phyloP scores from a whole-genome alignment of 2,888 invertebrate genomes.

The Ichneumoninae sp. region DNA sequence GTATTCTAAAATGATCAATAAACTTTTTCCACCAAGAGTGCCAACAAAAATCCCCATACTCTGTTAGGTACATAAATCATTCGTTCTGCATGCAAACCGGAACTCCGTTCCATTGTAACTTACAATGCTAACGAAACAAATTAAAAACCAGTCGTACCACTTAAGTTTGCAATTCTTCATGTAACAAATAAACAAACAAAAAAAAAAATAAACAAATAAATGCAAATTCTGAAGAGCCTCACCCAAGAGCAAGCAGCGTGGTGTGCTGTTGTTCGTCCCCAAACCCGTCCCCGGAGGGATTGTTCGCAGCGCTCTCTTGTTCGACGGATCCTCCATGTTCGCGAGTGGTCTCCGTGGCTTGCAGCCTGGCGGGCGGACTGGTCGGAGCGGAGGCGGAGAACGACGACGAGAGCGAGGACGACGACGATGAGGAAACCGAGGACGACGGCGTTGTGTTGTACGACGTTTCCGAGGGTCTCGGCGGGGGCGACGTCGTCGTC shows the following conservation, averaged over 20 bases:
- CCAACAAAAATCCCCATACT: background rate
- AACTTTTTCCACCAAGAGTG: background rate
- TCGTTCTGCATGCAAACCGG: too few species aligned
- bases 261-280: slow-evolving; percentile 63
- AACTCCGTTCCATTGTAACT: too few species aligned
- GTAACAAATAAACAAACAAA: background rate
- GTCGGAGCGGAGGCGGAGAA: slow-evolving; percentile 78
- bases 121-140: background rate
- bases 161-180: background rate
- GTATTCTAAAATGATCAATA: background rate
- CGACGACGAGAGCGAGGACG: slow-evolving; percentile 75
- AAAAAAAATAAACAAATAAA: background rate
- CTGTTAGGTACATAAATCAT: background rate
- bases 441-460: slow-evolving; percentile 78
- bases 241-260: slow-evolving; percentile 63
- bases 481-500: slow-evolving; percentile 5
- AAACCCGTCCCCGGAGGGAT: slow-evolving; percentile 26
- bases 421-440: slow-evolving; percentile 70
- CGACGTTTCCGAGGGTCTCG: slow-evolving; percentile 62
- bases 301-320: slow-evolving; percentile 1
- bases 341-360: slow-evolving; percentile 50
- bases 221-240: background rate
- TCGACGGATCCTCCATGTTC: slow-evolving; percentile 40
- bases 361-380: slow-evolving; percentile 78
- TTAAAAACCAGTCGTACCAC: background rate